Conservation (phyloP, 2,888 invertebrate species). For the Coremacera marginata region DNA sequence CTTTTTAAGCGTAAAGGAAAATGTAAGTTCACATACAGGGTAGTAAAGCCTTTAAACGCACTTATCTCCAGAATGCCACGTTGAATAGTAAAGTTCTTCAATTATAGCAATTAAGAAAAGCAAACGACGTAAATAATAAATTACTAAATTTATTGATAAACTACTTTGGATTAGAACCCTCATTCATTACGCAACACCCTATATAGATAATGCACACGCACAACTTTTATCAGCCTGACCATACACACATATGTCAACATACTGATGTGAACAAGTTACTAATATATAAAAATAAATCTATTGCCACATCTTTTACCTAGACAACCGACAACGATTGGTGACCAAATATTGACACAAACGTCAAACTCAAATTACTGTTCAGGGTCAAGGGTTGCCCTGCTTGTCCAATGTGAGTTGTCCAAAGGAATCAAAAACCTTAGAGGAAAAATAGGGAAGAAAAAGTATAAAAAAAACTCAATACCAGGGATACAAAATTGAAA, state of each 20-base stretch:
- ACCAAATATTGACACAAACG: slow-evolving; percentile 62
- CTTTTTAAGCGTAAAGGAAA: too few relatives aligned
- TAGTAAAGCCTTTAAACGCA: too few relatives aligned
- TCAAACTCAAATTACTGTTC: slow-evolving; percentile 60
- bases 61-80: too few relatives aligned
- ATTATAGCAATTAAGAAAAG: too few relatives aligned
- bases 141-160: too few relatives aligned
- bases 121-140: too few relatives aligned
- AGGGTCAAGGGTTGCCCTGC: slow-evolving; percentile 58
- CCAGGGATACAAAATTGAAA: neutral
- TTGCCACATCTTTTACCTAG: neutral
- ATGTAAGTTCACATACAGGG: too few relatives aligned
- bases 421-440: neutral
- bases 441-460: neutral
- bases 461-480: neutral
- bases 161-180: neutral
- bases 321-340: slow-evolving; percentile 37
- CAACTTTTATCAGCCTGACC: neutral
- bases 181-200: neutral
- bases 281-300: neutral
- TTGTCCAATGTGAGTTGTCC: neutral
- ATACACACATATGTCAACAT: slow-evolving; percentile 11
- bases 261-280: neutral
- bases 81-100: too few relatives aligned
- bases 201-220: neutral